These are phyloP conservation scores for Phymanthus crucifer DNA, from an alignment of 92 coral and sea anemone genomes.

Conservation along the genomic window DNA sequence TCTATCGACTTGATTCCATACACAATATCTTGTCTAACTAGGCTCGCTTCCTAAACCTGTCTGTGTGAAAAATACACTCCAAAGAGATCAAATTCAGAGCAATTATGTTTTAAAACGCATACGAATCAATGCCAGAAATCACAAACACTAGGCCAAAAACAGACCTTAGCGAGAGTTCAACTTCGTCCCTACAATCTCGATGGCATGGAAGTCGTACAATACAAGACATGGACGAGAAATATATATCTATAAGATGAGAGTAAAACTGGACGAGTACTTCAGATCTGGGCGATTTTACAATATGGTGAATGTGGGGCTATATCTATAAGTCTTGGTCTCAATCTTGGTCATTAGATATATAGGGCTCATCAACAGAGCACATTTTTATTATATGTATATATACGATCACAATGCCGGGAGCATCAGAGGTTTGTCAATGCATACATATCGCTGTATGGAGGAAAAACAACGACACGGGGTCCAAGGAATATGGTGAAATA, in stretches of 20 bases:
- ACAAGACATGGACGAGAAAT: conserved; percentile 4
- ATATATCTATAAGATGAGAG: conserved; percentile 25
- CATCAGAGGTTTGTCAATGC: neutral
- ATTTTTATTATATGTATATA: neutral
- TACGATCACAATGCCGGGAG: neutral
- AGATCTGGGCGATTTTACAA: conserved; percentile 25
- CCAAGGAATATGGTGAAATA: neutral
- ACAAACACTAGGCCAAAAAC: neutral
- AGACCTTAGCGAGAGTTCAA: neutral
- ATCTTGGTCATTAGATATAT: conserved; percentile 34
- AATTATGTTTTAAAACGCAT: neutral
- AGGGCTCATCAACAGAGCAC: neutral
- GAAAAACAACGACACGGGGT: neutral
- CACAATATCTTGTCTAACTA: conserved; percentile 26
- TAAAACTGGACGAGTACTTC: conserved; percentile 15
- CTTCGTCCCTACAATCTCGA: neutral
- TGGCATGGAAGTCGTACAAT: conserved; percentile 13
- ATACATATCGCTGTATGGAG: neutral
- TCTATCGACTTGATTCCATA: conserved; percentile 22
- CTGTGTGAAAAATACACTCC: neutral
- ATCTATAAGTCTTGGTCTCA: conserved; percentile 17
- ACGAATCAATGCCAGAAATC: neutral
- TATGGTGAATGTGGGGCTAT: conserved; percentile 20
- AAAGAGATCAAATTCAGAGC: neutral
- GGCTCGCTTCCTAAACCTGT: conserved; percentile 1